Percentiles rank a stretch among this genome's conserved stretches.
Evolutionary conservation across 2,797 vertebrate genomes (phyloP).

Genomic region (Smutsia temminckii): DNA sequence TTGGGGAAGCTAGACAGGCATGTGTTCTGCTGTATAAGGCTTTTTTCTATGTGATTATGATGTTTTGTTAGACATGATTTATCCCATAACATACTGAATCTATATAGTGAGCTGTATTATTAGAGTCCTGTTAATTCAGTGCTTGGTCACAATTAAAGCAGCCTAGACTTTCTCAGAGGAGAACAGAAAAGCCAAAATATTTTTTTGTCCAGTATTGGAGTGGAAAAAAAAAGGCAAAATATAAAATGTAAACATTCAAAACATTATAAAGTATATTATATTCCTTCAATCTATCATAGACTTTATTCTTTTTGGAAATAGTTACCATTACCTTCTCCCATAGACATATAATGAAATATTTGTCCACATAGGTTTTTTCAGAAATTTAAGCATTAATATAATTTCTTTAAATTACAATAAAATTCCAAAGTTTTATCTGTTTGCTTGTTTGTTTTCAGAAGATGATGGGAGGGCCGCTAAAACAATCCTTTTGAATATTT

Average conservation of each 20-base stretch:
- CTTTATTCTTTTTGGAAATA: not conserved
- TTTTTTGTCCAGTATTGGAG: not conserved
- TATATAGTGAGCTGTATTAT: not conserved
- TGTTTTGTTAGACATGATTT: not conserved
- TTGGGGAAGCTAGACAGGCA: not conserved
- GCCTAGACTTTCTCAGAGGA: not conserved
- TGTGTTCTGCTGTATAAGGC: not conserved
- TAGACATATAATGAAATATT: not conserved
- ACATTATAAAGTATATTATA: not conserved
- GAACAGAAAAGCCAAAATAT: constrained; percentile 34
- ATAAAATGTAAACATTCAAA: not conserved
- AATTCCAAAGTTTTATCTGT: not conserved
- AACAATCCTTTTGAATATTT: not conserved
- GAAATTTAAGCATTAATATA: not conserved
- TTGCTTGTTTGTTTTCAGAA: constrained; percentile 41
- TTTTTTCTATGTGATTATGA: not conserved
- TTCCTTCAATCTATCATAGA: not conserved
- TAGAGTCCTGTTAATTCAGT: not conserved
- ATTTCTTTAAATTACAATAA: constrained; percentile 16
- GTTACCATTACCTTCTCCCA: not conserved
- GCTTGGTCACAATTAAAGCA: constrained; percentile 4
- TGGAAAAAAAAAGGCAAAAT: not conserved
- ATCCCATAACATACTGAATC: not conserved
- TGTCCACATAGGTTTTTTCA: not conserved
- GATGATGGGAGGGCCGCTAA: not conserved